Evolutionary conservation across 2,797 vertebrate genomes (phyloP), one percentile per base, ranked within the genome.

Genomic region (Tokudaia muenninki): DNA sequence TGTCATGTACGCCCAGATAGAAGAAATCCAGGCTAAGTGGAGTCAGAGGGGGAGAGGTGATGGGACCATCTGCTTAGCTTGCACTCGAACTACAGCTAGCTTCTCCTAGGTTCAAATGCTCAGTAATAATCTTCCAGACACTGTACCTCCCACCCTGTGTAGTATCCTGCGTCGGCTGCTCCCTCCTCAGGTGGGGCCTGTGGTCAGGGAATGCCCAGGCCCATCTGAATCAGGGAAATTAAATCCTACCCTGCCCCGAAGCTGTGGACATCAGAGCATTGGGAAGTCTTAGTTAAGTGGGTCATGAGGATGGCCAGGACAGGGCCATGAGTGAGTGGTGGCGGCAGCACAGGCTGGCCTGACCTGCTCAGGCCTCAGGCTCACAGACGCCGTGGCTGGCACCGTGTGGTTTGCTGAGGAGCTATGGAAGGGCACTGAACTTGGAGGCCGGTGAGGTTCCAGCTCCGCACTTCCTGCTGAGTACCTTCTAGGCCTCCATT

Each of bases 121-220:
- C 26, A 81, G 90, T 84, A 44, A 50, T 0, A 55, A 24, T 63
- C 55, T 0, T 3, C 1, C 21, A 13, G 0, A 7, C 44, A 26
- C n/a, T 5, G 4, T 0, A 2, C 2, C 52, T 21, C n/a, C 67
- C 19, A 31, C 1, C 14, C 1, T 34, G 37, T 0, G 4, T 79
- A 50, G 11, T 0, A 1, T 9, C 16, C 8, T 74, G 10, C 2
- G 1, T 22, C 1, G 16, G 57, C 44, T 41, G 0, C 17, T 63
- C 52, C 13, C 6, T 74, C 29, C 59, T 37, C 0, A 3, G 0
- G 0, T 26, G 13, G 82, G 0, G 0, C 80, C 75, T 41, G n/a
- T 34, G 72, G 78, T 5, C 88, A 55, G 5, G 47, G 50, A n/a
- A 55, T 52, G 29, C 34, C 29, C 80, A 88, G 29, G 50, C 34